Percentiles rank a stretch among this genome's conserved stretches.
These are phyloP conservation scores for Eretmochelys imbricata DNA, from an alignment of 2,113 vertebrate genomes.

Conservation along the genomic window DNA sequence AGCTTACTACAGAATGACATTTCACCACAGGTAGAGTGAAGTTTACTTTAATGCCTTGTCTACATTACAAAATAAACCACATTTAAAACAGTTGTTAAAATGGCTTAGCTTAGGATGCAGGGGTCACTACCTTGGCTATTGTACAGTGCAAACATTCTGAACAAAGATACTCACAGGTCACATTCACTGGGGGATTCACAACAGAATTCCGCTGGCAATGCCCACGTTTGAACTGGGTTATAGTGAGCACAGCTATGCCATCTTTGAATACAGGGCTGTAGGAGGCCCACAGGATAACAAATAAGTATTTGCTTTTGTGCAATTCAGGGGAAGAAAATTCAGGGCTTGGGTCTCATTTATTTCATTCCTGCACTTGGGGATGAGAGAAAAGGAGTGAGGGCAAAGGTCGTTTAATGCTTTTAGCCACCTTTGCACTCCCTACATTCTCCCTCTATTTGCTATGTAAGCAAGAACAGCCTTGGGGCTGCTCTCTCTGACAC, in stretches of 20 bases:
- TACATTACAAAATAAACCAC: background rate
- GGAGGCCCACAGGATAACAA: background rate
- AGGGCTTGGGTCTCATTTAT: background rate
- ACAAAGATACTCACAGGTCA: background rate
- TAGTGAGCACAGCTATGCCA: background rate
- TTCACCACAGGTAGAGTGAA: background rate
- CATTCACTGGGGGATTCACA: background rate
- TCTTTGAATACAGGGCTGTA: background rate
- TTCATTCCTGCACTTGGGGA: background rate
- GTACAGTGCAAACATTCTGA: background rate
- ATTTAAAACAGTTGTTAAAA: background rate
- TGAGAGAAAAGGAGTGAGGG: too few species aligned
- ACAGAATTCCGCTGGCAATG: background rate
- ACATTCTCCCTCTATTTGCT: background rate
- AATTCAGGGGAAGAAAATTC: background rate
- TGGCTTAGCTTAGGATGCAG: background rate
- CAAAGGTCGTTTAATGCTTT: background rate
- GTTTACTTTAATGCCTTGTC: background rate
- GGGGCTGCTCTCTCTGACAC: background rate
- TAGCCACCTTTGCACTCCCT: background rate
- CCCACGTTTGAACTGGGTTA: background rate
- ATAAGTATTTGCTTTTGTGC: background rate
- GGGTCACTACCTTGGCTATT: background rate
- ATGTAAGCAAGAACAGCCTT: background rate
- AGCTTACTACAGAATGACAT: background rate